Conservation (phyloP, 1,140 invertebrate species). For the Pogonognathellus flavescens region DNA sequence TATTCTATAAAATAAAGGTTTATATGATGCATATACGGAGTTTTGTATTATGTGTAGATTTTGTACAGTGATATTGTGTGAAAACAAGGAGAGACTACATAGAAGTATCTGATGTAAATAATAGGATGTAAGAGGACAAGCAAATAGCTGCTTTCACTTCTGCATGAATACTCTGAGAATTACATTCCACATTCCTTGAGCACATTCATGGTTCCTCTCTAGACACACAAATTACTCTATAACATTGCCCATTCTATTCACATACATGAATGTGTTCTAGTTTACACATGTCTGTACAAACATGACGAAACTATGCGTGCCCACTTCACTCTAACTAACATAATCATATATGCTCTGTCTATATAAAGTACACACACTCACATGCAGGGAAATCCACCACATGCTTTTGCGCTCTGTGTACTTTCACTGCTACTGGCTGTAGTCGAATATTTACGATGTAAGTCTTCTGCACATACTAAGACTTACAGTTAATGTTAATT, state of each 20-base stretch:
- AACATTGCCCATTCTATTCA: conserved; percentile 31
- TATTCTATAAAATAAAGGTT: no score
- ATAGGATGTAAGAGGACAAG: neutral
- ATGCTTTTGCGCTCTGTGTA: neutral
- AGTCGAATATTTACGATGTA: no score
- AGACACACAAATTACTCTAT: conserved; percentile 32
- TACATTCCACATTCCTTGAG: conserved; percentile 29
- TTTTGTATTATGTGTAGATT: no score
- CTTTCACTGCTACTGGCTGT: no score
- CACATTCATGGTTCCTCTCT: conserved; percentile 1
- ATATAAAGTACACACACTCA: neutral
- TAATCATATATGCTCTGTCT: neutral
- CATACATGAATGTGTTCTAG: conserved; percentile 25
- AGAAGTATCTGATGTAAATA: neutral
- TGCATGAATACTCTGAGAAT: neutral
- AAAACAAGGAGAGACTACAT: neutral
- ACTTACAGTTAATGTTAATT: conserved; percentile 16
- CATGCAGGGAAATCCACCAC: neutral
- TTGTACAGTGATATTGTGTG: no score
- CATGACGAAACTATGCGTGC: conserved; percentile 8
- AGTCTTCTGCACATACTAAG: neutral
- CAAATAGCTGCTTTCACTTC: neutral
- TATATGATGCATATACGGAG: no score
- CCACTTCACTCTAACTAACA: neutral
- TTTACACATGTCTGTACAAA: conserved; percentile 34